A percentile compares a stretch with the other conserved stretches of the same genome.
Evolutionary conservation across 2,113 vertebrate genomes (phyloP).

Genomic region (Solea solea): DNA sequence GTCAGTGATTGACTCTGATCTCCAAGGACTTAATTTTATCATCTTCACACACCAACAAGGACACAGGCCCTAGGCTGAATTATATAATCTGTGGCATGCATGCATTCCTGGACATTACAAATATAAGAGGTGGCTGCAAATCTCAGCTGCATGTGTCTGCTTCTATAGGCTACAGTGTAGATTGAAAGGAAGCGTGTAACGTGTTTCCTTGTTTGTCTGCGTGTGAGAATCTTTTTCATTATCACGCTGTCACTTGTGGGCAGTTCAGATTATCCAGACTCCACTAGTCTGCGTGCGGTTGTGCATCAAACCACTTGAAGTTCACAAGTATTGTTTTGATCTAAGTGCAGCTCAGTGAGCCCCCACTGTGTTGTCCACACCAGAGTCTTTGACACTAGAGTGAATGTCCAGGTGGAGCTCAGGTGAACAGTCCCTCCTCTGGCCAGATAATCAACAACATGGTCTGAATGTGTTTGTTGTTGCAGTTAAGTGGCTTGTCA

Average conservation of each 20-base stretch:
- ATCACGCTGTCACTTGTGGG: conserved; percentile 38
- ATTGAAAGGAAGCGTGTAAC: background rate
- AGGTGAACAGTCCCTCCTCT: conserved; percentile 20
- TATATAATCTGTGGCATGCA: conserved; percentile 64
- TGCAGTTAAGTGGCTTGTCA: conserved; percentile 70
- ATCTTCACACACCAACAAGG: conserved; percentile 57
- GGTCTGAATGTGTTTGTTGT: conserved; percentile 64
- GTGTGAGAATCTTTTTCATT: background rate
- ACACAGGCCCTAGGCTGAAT: conserved; percentile 59
- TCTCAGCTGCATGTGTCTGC: conserved; percentile 6
- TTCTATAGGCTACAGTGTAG: background rate
- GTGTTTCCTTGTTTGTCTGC: background rate
- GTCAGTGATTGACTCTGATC: conserved; percentile 34
- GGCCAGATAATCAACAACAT: conserved; percentile 47
- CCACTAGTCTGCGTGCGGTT: conserved; percentile 33
- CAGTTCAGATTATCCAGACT: conserved; percentile 21
- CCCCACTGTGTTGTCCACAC: background rate
- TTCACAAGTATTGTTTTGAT: conserved; percentile 33
- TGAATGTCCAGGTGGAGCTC: conserved; percentile 11
- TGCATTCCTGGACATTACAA: conserved; percentile 51
- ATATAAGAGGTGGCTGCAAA: conserved; percentile 23
- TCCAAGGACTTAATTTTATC: conserved; percentile 52
- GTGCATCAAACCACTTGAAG: background rate
- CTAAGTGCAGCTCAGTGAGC: background rate
- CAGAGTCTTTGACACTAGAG: background rate